Percentiles rank a stretch among this genome's conserved stretches.
phyloP scores from a whole-genome alignment of 37 sponge, comb jelly and placozoan genomes.

The Spongilla lacustris region DNA sequence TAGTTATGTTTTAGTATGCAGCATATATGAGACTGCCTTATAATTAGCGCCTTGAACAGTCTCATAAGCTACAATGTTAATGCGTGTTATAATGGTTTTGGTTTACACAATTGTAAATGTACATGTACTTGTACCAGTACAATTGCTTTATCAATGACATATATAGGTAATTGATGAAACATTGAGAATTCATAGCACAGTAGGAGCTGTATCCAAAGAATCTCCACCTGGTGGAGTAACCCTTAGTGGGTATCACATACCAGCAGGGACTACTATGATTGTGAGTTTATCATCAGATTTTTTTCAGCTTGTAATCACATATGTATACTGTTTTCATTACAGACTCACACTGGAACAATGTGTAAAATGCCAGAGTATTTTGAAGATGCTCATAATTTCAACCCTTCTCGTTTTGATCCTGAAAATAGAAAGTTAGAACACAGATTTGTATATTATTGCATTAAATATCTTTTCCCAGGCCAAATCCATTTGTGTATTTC shows the following conservation, averaged over 20 bases:
- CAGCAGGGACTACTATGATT: background rate
- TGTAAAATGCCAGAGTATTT: conserved; percentile 4
- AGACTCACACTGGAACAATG: background rate
- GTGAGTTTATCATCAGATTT: background rate
- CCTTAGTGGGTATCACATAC: conserved; percentile 4
- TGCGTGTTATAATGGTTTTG: too few species aligned
- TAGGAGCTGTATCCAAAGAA: background rate
- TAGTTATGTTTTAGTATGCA: too few species aligned
- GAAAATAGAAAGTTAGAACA: background rate
- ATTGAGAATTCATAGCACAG: background rate
- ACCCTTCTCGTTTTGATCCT: conserved; percentile 5
- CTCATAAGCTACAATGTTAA: too few species aligned
- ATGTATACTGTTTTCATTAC: background rate
- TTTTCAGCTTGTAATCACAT: background rate
- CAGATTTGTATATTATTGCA: background rate
- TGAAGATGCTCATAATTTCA: background rate
- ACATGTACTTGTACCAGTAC: too few species aligned
- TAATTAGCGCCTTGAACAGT: too few species aligned
- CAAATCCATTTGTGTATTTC: conserved; percentile 25
- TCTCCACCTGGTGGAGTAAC: background rate
- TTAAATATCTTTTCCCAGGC: conserved; percentile 4
- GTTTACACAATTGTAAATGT: too few species aligned
- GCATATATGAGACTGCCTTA: too few species aligned
- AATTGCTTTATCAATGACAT: too few species aligned
- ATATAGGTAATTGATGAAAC: background rate